These are phyloP conservation scores for Caiman crocodilus DNA, from an alignment of 2,797 vertebrate genomes.

Conservation along the genomic window DNA sequence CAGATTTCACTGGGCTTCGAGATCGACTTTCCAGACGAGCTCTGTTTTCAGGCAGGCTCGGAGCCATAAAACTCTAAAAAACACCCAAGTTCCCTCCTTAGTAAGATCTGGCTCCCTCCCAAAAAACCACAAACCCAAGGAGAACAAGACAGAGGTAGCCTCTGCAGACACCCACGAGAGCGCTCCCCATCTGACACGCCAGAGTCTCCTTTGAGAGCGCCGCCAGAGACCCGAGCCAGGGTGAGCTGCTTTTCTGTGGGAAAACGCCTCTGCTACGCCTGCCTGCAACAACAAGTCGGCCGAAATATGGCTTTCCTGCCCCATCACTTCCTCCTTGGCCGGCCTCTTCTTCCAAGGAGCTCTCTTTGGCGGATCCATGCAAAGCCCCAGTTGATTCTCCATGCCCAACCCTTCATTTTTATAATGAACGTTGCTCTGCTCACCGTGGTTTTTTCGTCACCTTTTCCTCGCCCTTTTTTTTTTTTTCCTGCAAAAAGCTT, in stretches of 20 bases:
- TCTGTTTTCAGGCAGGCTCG: not conserved
- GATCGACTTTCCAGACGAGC: not conserved
- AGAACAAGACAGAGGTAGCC: not conserved
- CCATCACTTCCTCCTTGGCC: not conserved
- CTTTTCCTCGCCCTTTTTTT: not conserved
- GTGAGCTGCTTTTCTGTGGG: slow-evolving; percentile 5
- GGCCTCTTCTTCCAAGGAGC: not conserved
- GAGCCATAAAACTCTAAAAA: not conserved
- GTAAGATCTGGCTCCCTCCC: slow-evolving; percentile 17
- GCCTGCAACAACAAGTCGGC: not conserved
- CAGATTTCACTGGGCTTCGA: not conserved
- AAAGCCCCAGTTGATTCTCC: not conserved
- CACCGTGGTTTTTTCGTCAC: not conserved
- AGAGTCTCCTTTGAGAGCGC: not conserved
- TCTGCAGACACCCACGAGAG: not conserved
- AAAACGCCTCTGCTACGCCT: not conserved
- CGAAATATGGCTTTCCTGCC: slow-evolving; percentile 16
- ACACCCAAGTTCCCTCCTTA: not conserved
- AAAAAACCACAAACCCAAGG: not conserved
- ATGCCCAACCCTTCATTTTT: not conserved
- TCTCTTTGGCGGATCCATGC: not conserved
- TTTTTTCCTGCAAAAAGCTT: not conserved
- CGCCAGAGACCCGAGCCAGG: not conserved
- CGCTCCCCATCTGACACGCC: not conserved
- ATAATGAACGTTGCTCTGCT: rapidly evolving